Evolutionary conservation across 2,113 vertebrate species (phyloP).

Genomic region (Oreochromis niloticus): DNA sequence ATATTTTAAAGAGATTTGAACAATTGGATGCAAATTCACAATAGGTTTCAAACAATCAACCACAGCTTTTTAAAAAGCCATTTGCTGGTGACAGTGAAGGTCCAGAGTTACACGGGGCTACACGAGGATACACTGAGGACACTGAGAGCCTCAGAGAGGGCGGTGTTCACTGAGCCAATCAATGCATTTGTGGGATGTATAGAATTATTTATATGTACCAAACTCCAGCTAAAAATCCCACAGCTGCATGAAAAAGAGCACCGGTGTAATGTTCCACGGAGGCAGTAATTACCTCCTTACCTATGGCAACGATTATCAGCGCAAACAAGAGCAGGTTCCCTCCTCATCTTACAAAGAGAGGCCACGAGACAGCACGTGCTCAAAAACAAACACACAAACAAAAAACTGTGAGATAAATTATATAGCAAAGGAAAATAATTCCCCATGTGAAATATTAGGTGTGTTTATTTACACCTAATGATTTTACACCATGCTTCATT

Average conservation of each 20-base stretch:
- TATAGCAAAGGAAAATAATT: neutral
- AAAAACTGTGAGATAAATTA: neutral
- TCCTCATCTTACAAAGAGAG: neutral
- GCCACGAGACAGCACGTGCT: neutral
- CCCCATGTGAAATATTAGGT: neutral
- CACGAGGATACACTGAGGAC: neutral
- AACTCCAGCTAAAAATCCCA: conserved; percentile 24
- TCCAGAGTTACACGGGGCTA: neutral
- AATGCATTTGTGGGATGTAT: conserved; percentile 38
- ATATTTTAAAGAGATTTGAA: neutral
- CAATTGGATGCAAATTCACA: neutral
- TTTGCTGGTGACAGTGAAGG: neutral
- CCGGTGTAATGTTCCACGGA: conserved; percentile 27
- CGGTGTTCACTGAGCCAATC: conserved; percentile 24
- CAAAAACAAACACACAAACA: neutral
- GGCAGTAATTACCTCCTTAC: conserved; percentile 3
- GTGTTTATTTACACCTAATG: neutral
- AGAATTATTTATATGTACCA: conserved; percentile 45
- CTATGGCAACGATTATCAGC: conserved; percentile 35
- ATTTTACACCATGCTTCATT: neutral
- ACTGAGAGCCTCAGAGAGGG: neutral
- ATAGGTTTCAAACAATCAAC: neutral
- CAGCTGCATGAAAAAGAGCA: neutral
- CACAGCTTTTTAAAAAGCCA: neutral
- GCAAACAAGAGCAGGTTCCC: neutral